Evolutionary conservation across 2,888 invertebrate genomes (phyloP).

Genomic region (Papilio gigon): DNA sequence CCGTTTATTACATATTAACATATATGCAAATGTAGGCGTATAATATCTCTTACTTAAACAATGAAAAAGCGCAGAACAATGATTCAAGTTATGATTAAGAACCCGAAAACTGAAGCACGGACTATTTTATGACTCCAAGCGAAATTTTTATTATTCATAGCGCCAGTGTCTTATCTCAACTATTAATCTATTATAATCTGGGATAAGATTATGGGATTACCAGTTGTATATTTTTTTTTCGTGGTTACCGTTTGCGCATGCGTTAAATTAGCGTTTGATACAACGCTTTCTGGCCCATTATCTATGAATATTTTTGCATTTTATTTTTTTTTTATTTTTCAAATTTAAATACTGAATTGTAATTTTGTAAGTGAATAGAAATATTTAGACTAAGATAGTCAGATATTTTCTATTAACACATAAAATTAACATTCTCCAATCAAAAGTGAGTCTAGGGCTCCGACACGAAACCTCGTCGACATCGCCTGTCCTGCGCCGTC

Average conservation of each 20-base stretch:
- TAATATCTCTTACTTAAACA: constrained; percentile 10
- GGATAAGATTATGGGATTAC: constrained; percentile 18
- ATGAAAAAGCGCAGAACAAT: constrained; percentile 15
- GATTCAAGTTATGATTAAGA: not conserved
- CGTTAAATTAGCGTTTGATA: constrained; percentile 19
- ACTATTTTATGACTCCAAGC: constrained; percentile 11
- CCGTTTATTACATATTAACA: constrained; percentile 16
- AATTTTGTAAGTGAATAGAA: not conserved
- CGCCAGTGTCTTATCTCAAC: constrained; percentile 37
- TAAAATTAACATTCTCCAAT: too few relatives aligned
- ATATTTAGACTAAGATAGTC: not conserved
- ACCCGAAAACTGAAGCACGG: constrained; percentile 16
- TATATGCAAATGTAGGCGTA: constrained; percentile 21
- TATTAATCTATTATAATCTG: constrained; percentile 41
- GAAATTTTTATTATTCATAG: constrained; percentile 37
- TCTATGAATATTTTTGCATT: constrained; percentile 31
- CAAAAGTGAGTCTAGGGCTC: too few relatives aligned
- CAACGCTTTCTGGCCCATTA: constrained; percentile 24
- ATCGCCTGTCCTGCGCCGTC: too few relatives aligned
- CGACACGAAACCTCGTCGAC: too few relatives aligned
- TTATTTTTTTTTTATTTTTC: not conserved
- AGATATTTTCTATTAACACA: not conserved
- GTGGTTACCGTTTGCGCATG: not conserved
- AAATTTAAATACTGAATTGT: not conserved
- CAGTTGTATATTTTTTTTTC: not conserved